Evolutionary conservation across 2,797 vertebrate genomes (phyloP).

Genomic region (Hapalemur alaotrensis): DNA sequence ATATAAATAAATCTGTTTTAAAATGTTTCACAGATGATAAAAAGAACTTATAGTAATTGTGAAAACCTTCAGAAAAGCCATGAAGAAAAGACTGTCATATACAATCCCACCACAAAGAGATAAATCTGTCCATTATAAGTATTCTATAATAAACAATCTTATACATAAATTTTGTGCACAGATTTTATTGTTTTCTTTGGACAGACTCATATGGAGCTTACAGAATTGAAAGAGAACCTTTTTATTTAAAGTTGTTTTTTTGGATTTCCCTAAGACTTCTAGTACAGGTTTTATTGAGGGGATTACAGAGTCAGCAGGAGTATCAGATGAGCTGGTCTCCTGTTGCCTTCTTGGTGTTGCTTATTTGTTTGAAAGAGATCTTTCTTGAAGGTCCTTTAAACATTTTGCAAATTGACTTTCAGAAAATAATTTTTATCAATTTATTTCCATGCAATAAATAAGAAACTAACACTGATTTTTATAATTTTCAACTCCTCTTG

Average conservation of each 20-base stretch:
- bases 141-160: background rate
- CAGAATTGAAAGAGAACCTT: background rate
- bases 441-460: background rate
- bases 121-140: background rate
- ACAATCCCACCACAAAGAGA: background rate
- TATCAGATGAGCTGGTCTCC: background rate
- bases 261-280: background rate
- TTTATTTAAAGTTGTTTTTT: background rate
- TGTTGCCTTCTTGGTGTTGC: background rate
- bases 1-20: background rate
- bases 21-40: background rate
- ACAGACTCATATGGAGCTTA: background rate
- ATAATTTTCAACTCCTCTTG: background rate
- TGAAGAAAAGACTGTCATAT: background rate
- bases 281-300: background rate
- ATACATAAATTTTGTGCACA: background rate
- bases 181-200: background rate
- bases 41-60: background rate
- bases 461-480: background rate
- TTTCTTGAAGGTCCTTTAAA: background rate
- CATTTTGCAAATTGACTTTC: background rate
- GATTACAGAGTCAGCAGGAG: background rate
- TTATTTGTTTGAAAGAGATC: background rate
- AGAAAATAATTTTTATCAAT: conserved; percentile 11
- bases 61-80: background rate